phyloP scores from a whole-genome alignment of 2,888 invertebrate genomes.

The Clitarchus hookeri region DNA sequence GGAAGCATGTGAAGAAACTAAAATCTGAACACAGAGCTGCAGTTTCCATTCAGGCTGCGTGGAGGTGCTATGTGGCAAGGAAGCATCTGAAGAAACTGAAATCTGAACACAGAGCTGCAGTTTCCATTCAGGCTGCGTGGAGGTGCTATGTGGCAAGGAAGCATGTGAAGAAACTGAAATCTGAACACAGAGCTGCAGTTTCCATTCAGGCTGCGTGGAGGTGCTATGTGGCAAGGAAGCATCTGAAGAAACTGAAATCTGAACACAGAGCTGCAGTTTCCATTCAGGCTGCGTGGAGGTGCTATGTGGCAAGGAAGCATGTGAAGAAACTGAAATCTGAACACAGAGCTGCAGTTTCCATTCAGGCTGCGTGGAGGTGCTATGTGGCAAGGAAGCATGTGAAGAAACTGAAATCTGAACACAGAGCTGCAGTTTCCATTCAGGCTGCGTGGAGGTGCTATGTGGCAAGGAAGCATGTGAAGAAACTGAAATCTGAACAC shows the following conservation, averaged over 20 bases:
- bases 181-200: conserved; percentile 53
- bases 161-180: conserved; percentile 53
- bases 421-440: conserved; percentile 54
- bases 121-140: conserved; percentile 59
- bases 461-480: conserved; percentile 48
- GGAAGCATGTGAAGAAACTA: conserved; percentile 41
- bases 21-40: too few relatives aligned
- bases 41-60: too few relatives aligned
- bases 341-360: conserved; percentile 50
- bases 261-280: too few relatives aligned
- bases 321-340: too few relatives aligned
- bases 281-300: too few relatives aligned
- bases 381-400: conserved; percentile 51
- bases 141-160: conserved; percentile 52
- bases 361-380: conserved; percentile 59
- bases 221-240: conserved; percentile 50
- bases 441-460: conserved; percentile 57
- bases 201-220: conserved; percentile 59
- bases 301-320: too few relatives aligned
- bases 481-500: too few relatives aligned
- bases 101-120: conserved; percentile 46
- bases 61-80: too few relatives aligned
- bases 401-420: conserved; percentile 52
- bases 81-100: too few relatives aligned
- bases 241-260: conserved; percentile 40